Conservation (phyloP, 2,888 invertebrate species). For the Willowsia nigromaculata region DNA sequence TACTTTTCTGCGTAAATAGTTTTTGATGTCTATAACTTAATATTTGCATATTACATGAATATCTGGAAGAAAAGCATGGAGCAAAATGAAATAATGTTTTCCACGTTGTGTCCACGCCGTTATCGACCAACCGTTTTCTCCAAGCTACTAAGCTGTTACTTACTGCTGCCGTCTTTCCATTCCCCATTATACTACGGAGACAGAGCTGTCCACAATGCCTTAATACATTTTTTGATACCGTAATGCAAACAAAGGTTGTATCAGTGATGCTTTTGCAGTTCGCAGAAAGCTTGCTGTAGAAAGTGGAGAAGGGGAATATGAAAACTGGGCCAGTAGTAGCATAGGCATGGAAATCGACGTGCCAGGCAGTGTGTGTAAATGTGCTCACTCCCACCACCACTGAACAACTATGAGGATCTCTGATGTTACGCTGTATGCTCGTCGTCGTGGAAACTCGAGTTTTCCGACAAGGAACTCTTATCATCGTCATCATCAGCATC, state of each 20-base stretch:
- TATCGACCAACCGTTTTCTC: slow-evolving; percentile 8
- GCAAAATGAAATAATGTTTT: neutral
- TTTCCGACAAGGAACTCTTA: slow-evolving; percentile 25
- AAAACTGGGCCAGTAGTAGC: slow-evolving; percentile 15
- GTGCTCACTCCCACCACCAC: neutral
- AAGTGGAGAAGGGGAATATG: neutral
- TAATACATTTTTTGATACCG: too few relatives aligned
- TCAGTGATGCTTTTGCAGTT: slow-evolving; percentile 12
- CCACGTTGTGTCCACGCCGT: neutral
- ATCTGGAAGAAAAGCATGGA: neutral
- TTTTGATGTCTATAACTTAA: neutral
- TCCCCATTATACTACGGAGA: neutral
- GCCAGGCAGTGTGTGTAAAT: neutral
- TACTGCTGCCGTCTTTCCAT: neutral
- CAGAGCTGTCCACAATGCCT: too few relatives aligned
- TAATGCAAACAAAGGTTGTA: too few relatives aligned
- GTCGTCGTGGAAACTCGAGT: slow-evolving; percentile 45
- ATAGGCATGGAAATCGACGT: neutral
- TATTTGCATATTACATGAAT: neutral
- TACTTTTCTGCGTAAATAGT: neutral
- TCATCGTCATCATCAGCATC: slow-evolving; percentile 21
- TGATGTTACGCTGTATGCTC: neutral
- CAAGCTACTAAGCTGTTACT: neutral
- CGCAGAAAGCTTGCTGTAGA: neutral
- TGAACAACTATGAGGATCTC: neutral